Evolutionary conservation across 1,140 invertebrate genomes (phyloP).

Genomic region (Temnothorax curvispinosus): DNA sequence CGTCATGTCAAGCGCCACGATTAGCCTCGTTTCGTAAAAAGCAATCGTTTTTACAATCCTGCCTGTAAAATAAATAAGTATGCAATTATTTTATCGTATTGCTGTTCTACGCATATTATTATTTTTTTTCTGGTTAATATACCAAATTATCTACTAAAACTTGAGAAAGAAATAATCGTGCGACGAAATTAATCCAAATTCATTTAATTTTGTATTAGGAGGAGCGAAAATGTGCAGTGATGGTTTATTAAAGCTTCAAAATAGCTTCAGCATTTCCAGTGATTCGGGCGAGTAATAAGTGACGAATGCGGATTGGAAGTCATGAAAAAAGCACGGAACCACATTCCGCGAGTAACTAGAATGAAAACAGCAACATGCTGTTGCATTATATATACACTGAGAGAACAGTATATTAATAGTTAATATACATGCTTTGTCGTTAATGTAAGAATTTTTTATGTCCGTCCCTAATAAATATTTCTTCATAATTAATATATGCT

Average conservation of each 20-base stretch:
- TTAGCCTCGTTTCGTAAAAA: conserved; percentile 17
- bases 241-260: not conserved
- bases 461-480: too few relatives aligned
- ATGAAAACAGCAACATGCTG: conserved; percentile 17
- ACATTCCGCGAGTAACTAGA: conserved; percentile 43
- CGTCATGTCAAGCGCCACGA: not conserved
- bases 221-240: not conserved
- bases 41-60: not conserved
- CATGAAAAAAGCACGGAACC: not conserved
- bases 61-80: not conserved
- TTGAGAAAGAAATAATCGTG: not conserved
- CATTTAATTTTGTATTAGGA: not conserved
- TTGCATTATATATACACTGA: not conserved
- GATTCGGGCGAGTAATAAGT: conserved; percentile 27
- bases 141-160: not conserved
- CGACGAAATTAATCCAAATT: not conserved
- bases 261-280: not conserved
- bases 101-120: not conserved
- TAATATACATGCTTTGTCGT: too few relatives aligned
- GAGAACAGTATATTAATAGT: too few relatives aligned
- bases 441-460: too few relatives aligned
- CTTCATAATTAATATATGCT: too few relatives aligned
- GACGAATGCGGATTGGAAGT: not conserved
- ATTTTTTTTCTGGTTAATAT: not conserved
- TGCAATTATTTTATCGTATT: not conserved